A percentile compares a stretch with the other conserved stretches of the same genome.
These are phyloP conservation scores for Microctonus hyperodae DNA, from an alignment of 2,888 invertebrate species.

Conservation along the genomic window DNA sequence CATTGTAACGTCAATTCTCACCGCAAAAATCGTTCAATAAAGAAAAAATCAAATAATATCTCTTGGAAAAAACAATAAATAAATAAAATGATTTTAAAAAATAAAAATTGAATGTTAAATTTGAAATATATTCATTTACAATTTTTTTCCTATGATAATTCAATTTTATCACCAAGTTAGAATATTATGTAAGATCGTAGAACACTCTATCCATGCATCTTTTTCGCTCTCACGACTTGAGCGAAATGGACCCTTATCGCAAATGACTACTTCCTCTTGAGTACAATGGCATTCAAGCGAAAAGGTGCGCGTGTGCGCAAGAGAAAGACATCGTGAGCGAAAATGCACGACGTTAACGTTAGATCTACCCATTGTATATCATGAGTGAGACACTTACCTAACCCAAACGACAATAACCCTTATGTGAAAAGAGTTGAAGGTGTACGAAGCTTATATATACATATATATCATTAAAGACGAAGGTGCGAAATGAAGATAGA, in stretches of 20 bases:
- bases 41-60: background rate
- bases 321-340: background rate
- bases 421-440: constrained; percentile 11
- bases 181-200: background rate
- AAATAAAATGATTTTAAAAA: too few species aligned
- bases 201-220: background rate
- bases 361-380: constrained; percentile 30
- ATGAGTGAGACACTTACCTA: constrained; percentile 47
- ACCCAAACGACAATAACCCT: constrained; percentile 43
- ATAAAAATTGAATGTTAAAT: too few species aligned
- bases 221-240: background rate
- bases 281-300: constrained; percentile 57
- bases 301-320: background rate
- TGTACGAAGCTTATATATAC: background rate
- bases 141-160: background rate
- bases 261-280: constrained; percentile 60
- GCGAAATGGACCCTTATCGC: constrained; percentile 56
- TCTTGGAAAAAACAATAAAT: too few species aligned
- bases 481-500: background rate
- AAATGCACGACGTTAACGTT: constrained; percentile 6
- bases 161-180: background rate
- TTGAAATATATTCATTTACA: background rate
- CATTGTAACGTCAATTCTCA: too few species aligned
- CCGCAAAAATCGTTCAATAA: too few species aligned
- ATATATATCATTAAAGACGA: constrained; percentile 1